These are phyloP conservation scores for Connochaetes taurinus DNA, from an alignment of 2,113 vertebrate species.

Conservation along the genomic window DNA sequence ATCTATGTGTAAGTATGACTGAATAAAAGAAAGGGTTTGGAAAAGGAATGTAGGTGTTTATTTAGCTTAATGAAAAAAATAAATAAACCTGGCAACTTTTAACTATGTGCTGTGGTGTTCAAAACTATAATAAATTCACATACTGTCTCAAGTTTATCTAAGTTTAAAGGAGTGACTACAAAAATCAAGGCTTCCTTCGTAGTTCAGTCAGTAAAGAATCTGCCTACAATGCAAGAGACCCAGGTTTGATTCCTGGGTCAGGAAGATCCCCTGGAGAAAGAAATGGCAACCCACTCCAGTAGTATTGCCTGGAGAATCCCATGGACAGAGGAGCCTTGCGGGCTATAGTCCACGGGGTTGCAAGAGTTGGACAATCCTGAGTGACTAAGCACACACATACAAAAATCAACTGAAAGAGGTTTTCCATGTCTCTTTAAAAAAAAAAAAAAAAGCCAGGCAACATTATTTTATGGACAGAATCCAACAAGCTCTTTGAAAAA, in stretches of 20 bases:
- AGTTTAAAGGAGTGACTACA: background rate
- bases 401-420: background rate
- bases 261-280: background rate
- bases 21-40: background rate
- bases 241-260: background rate
- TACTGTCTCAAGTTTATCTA: background rate
- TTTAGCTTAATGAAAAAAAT: background rate
- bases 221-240: background rate
- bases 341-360: background rate
- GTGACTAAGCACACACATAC: background rate
- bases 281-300: background rate
- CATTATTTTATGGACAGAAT: background rate
- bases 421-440: background rate
- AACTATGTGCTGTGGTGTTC: background rate
- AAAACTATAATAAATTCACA: background rate
- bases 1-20: background rate
- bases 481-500: background rate
- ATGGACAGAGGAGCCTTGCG: background rate
- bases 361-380: background rate
- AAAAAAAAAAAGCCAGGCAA: background rate
- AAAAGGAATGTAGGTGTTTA: background rate
- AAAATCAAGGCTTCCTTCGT: rapidly evolving
- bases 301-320: background rate
- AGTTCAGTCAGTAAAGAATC: background rate
- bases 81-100: background rate